Evolutionary conservation across 1,140 invertebrate genomes (phyloP).

Genomic region (Pseudobourletiella spinata): DNA sequence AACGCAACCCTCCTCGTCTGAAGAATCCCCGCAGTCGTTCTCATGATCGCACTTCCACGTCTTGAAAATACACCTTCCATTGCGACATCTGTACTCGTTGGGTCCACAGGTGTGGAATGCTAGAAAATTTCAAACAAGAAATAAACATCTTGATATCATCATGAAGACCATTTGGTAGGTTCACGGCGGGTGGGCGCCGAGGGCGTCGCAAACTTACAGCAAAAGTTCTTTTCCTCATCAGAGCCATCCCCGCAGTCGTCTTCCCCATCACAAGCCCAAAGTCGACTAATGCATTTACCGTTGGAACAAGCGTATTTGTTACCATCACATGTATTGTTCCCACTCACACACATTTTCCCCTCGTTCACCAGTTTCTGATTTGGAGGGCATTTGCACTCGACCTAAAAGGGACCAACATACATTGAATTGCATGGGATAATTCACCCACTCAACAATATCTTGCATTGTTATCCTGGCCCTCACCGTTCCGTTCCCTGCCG

Average conservation of each 20-base stretch:
- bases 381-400: slow-evolving; percentile 79
- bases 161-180: background rate
- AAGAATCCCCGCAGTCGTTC: slow-evolving; percentile 80
- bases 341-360: slow-evolving; percentile 77
- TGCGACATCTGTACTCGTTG: slow-evolving; percentile 87
- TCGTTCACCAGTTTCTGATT: slow-evolving; percentile 82
- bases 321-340: slow-evolving; percentile 77
- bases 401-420: slow-evolving; percentile 36
- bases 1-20: slow-evolving; percentile 82
- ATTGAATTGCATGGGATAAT: too few relatives aligned
- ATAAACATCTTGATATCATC: slow-evolving; percentile 35
- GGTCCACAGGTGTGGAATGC: slow-evolving; percentile 85
- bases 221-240: slow-evolving; percentile 88
- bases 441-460: too few relatives aligned
- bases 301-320: slow-evolving; percentile 88
- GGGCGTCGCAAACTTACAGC: slow-evolving; percentile 63
- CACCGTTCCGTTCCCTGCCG: slow-evolving; percentile 64
- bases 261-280: slow-evolving; percentile 95
- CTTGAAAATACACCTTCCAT: slow-evolving; percentile 73
- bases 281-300: slow-evolving; percentile 87
- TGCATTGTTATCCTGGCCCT: too few relatives aligned
- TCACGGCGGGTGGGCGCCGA: too few relatives aligned
- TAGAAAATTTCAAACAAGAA: slow-evolving; percentile 41
- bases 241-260: slow-evolving; percentile 69
- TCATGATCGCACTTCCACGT: slow-evolving; percentile 91